Percentiles rank a stretch among this genome's conserved stretches.
Evolutionary conservation across 1,140 invertebrate species (phyloP).

Genomic region (Pectinophora gossypiella): DNA sequence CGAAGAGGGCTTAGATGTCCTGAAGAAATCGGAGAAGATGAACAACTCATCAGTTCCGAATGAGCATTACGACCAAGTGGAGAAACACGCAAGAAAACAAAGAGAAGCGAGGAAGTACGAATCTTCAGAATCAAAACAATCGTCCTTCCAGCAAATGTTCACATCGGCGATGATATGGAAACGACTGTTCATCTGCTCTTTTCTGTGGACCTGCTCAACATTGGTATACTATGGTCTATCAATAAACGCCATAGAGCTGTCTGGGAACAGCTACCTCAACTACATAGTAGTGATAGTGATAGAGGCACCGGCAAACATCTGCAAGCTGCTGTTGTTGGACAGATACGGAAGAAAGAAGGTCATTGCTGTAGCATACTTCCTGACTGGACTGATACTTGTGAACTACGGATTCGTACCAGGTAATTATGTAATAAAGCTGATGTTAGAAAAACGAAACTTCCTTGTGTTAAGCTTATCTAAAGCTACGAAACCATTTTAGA

Average conservation of each 20-base stretch:
- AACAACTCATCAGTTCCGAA: constrained; percentile 80
- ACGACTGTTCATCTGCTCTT: constrained; percentile 79
- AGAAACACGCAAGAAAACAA: constrained; percentile 59
- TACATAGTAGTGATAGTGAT: constrained; percentile 76
- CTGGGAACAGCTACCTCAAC: constrained; percentile 79
- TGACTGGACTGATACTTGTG: constrained; percentile 75
- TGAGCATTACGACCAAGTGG: constrained; percentile 65
- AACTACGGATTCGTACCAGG: constrained; percentile 62
- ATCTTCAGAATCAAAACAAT: constrained; percentile 43
- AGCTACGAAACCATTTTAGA: too few species aligned
- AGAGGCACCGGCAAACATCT: constrained; percentile 78
- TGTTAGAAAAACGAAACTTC: too few species aligned
- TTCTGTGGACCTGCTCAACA: constrained; percentile 83
- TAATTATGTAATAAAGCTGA: too few species aligned
- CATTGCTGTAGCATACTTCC: constrained; percentile 76
- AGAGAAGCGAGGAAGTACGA: constrained; percentile 56
- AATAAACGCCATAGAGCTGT: constrained; percentile 80
- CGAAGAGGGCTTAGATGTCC: constrained; percentile 78
- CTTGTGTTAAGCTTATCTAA: too few species aligned
- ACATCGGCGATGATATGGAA: constrained; percentile 77
- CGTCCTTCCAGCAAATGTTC: constrained; percentile 75
- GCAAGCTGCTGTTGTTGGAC: constrained; percentile 79
- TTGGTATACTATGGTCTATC: constrained; percentile 89
- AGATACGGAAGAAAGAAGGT: constrained; percentile 79
- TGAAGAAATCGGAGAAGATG: constrained; percentile 78